phyloP scores from a whole-genome alignment of 2,797 vertebrate genomes.

The Xerus rutilus region DNA sequence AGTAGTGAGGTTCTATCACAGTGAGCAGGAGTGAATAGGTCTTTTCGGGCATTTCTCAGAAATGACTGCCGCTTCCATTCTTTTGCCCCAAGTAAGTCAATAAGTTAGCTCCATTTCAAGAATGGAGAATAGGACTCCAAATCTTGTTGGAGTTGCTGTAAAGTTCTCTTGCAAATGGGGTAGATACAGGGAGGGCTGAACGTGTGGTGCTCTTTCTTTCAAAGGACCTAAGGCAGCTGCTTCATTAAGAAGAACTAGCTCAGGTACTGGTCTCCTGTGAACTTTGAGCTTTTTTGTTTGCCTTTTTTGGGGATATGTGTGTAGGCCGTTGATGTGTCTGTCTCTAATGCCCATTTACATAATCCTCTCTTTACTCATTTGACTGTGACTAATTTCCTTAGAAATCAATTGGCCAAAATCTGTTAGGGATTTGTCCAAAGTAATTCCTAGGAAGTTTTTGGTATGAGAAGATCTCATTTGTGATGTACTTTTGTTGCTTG shows the following conservation, averaged over 20 bases:
- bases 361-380: constrained; percentile 15
- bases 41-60: background rate
- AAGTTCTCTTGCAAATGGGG: background rate
- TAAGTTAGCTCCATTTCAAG: background rate
- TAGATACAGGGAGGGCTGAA: background rate
- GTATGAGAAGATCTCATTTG: background rate
- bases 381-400: constrained; percentile 28
- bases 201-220: background rate
- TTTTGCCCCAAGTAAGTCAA: background rate
- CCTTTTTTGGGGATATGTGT: background rate
- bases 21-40: background rate
- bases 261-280: background rate
- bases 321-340: background rate
- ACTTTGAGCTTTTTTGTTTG: background rate
- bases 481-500: background rate
- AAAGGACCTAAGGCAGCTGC: background rate
- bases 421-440: background rate
- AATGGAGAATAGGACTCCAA: background rate
- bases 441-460: background rate
- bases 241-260: background rate
- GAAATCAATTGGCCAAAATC: background rate
- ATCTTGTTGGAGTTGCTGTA: background rate
- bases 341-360: background rate
- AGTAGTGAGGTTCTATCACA: background rate
- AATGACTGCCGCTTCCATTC: background rate